These are phyloP conservation scores for Ptiloglossa arizonensis DNA, from an alignment of 1,140 invertebrate species.

Conservation along the genomic window DNA sequence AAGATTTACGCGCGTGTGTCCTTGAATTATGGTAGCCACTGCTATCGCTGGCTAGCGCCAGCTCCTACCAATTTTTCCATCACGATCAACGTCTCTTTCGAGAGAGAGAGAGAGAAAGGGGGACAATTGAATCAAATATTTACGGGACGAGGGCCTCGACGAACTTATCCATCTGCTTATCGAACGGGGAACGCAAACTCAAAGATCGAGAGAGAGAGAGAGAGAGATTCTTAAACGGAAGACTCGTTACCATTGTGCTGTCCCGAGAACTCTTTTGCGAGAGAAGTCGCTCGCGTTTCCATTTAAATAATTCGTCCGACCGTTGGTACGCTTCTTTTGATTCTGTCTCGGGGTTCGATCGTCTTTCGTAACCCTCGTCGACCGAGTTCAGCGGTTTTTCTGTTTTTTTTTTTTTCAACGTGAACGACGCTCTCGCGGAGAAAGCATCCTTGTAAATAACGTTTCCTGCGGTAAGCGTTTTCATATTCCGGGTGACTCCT, in stretches of 20 bases:
- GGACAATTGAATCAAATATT: conserved; percentile 20
- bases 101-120: too few relatives aligned
- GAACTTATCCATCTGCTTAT: neutral
- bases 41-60: too few relatives aligned
- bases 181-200: too few relatives aligned
- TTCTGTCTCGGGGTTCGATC: too few relatives aligned
- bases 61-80: too few relatives aligned
- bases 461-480: neutral
- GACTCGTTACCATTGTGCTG: conserved; percentile 1
- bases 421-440: too few relatives aligned
- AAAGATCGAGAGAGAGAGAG: too few relatives aligned
- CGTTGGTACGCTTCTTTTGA: conserved; percentile 10
- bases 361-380: too few relatives aligned
- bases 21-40: conserved; percentile 55
- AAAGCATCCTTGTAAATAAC: conserved; percentile 29
- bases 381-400: too few relatives aligned
- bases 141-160: neutral
- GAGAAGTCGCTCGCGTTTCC: conserved; percentile 27
- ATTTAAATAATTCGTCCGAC: conserved; percentile 52
- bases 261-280: neutral
- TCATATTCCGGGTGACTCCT: neutral
- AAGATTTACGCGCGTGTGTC: conserved; percentile 35
- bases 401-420: too few relatives aligned
- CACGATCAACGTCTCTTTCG: too few relatives aligned
- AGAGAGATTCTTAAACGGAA: neutral